Evolutionary conservation across 2,113 vertebrate genomes (phyloP), one percentile per base, ranked within the genome.

Genomic region (Puffinus mauretanicus): DNA sequence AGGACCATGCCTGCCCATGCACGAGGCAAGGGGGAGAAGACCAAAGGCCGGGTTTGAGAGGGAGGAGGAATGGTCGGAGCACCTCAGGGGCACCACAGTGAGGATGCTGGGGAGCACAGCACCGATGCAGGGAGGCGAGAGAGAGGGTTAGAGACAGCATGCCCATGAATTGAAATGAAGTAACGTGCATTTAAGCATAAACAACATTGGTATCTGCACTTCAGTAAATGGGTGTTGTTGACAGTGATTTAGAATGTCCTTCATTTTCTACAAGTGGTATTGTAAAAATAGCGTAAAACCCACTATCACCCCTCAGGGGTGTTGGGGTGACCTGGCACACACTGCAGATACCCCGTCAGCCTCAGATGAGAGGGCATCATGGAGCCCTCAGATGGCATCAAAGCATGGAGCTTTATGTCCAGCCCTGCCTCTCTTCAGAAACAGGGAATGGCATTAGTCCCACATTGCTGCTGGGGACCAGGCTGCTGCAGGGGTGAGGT

Each of bases 291-390:
- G 13, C 10, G 29, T 52, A 46, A 76, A 67, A 19, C 10, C 13
- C 54, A 34, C 42, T 27, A 11, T 8, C 8, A 11, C 6, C n/a
- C 36, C 10, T 42, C 9, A 34, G 26, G 46, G 54, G 2, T 54
- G 7, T 24, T 58, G 69, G 22, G 27, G 38, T 78, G n/a, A 30
- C 57, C 17, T 19, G n/a, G 32, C 11, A 6, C 0, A 1, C 11
- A 1, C 36, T 67, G n/a, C 72, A 81, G 67, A 25, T 34, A 18
- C 30, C 38, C 32, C 0, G 0, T 66, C 58, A 84, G 54, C 40
- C 34, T 61, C 51, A 10, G 6, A 20, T n/a, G n/a, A n/a, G n/a
- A n/a, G n/a, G n/a, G n/a, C n/a, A n/a, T n/a, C n/a, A n/a, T n/a
- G n/a, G n/a, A n/a, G n/a, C n/a, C n/a, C n/a, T n/a, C n/a, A n/a